Base-by-base conservation (phyloP, 2,888 invertebrate genomes). In the Drosophila hamatofila region DNA sequence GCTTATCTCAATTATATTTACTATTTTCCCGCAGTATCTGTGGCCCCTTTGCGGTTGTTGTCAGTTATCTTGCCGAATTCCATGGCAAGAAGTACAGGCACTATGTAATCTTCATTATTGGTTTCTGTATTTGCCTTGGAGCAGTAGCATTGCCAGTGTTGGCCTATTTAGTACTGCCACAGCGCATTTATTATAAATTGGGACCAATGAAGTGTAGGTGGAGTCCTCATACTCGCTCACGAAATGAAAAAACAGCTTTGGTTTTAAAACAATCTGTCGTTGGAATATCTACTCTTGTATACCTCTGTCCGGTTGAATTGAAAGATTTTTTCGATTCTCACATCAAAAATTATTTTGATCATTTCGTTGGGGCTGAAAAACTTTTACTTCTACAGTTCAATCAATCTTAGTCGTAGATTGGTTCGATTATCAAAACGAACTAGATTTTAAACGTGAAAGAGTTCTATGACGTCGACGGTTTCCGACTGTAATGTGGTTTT, bases 21-120 rank as follows among this genome's bases (percentile, higher is more conserved):
- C 9, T 21, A 18, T 3, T 52, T 49, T 25, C 48, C 30, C 42
- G 14, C 83, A 95, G 95, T 72, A 93, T 94, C 33, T 94, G 94
- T 74, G 97, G 97, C 0, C 96, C 96, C 0, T 95, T 95, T 89
- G 96, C 96, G 0, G 95, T 96, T 16, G 92, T 96, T 54, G 94
- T 95, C 81, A 94, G 96, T 0, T 96, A 96, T 91, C 86, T 96
- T 59, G 95, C 96, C 0, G 97, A 97, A 91, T 94, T 96, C 60
- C 96, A 96, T 88, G 94, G 95, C 30, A 93, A 94, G 0, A 94
- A 94, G 72, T 94, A 96, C 74, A 94, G 96, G 23, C 94, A 95
- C 0, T 93, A 94, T 18, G 94, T 96, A 42, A 94, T 96, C 66
- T 94, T 96, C 71, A 94, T 95, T 69, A 93, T 95, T 14, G 95